phyloP scores from a whole-genome alignment of 1,140 invertebrate species.

The Pemphigus obesinymphae region DNA sequence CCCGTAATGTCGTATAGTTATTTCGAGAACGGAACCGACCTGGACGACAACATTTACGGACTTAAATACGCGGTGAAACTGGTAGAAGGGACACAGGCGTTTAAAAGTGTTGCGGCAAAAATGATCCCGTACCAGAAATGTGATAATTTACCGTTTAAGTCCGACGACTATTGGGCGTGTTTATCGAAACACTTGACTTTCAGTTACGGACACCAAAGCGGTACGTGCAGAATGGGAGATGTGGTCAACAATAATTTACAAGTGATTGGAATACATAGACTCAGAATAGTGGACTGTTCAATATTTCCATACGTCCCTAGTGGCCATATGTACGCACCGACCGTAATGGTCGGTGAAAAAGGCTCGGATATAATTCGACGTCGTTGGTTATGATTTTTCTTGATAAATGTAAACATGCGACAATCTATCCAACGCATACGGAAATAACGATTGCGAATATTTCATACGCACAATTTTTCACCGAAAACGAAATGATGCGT shows the following conservation, averaged over 20 bases:
- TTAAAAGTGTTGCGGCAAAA: constrained; percentile 57
- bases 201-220: constrained; percentile 61
- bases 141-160: constrained; percentile 53
- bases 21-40: too few relatives aligned
- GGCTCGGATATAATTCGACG: constrained; percentile 72
- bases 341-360: constrained; percentile 82
- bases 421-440: too few relatives aligned
- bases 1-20: too few relatives aligned
- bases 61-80: too few relatives aligned
- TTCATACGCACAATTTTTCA: too few relatives aligned
- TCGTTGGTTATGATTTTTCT: too few relatives aligned
- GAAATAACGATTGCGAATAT: too few relatives aligned
- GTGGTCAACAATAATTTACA: constrained; percentile 69
- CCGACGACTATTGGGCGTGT: constrained; percentile 69
- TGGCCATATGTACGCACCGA: constrained; percentile 67
- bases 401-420: too few relatives aligned
- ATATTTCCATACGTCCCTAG: constrained; percentile 66
- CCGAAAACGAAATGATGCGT: too few relatives aligned
- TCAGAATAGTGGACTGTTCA: constrained; percentile 71
- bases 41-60: too few relatives aligned
- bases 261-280: constrained; percentile 63
- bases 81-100: constrained; percentile 54
- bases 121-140: constrained; percentile 60
- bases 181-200: constrained; percentile 59
- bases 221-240: constrained; percentile 60